These are phyloP conservation scores for Nycticorax nycticorax DNA, from an alignment of 2,113 vertebrate species.

Conservation along the genomic window DNA sequence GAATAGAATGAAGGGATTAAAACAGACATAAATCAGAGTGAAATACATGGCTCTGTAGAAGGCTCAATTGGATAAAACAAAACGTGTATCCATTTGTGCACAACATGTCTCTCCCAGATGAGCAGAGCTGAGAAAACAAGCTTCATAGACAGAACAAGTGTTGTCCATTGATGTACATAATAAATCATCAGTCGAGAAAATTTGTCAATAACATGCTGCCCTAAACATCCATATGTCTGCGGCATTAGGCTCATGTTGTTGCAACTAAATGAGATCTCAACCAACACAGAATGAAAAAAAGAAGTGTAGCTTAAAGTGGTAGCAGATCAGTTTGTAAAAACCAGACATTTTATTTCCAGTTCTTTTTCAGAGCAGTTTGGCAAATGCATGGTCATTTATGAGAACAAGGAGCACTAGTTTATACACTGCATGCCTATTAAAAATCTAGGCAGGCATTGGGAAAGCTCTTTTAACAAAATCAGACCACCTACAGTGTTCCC, in stretches of 20 bases:
- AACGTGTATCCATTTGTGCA: slow-evolving; percentile 34
- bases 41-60: background rate
- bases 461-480: background rate
- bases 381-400: slow-evolving; percentile 25
- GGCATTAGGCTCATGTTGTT: slow-evolving; percentile 44
- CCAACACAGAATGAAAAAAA: slow-evolving; percentile 13
- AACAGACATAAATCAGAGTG: background rate
- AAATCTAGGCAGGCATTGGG: background rate
- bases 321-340: slow-evolving; percentile 50
- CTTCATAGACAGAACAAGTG: slow-evolving; percentile 68
- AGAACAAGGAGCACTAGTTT: background rate
- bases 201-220: slow-evolving; percentile 73
- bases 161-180: slow-evolving; percentile 67
- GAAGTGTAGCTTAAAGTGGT: slow-evolving; percentile 28
- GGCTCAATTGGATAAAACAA: background rate
- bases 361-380: slow-evolving; percentile 12
- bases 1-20: slow-evolving; percentile 5
- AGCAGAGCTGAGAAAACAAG: slow-evolving; percentile 60
- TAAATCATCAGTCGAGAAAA: slow-evolving; percentile 73
- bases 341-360: background rate
- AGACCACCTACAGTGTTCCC: background rate
- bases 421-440: background rate
- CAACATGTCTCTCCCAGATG: slow-evolving; percentile 63
- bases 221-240: slow-evolving; percentile 60
- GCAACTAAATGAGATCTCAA: slow-evolving; percentile 67